Conservation (phyloP, 2,888 invertebrate species). For the Onthophagus sagittarius region DNA sequence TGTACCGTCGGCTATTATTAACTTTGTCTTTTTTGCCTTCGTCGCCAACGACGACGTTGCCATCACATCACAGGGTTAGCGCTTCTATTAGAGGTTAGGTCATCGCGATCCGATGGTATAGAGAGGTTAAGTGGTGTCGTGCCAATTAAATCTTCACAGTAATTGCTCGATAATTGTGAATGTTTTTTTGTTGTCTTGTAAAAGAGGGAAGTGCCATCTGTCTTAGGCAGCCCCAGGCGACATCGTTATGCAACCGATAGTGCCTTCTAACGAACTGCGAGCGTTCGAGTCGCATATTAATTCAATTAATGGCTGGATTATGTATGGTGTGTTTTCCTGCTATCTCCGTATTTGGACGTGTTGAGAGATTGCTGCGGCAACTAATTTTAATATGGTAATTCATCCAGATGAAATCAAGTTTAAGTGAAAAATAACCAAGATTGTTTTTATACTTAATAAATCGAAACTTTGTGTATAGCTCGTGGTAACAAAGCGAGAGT, state of each 20-base stretch:
- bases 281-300: neutral
- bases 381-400: neutral
- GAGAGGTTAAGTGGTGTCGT: neutral
- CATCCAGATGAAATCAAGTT: no score
- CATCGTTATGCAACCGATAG: neutral
- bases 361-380: neutral
- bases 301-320: neutral
- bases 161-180: neutral
- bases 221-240: neutral
- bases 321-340: neutral
- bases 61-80: neutral
- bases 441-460: no score
- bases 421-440: no score
- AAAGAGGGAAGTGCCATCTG: neutral
- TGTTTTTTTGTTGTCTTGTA: neutral
- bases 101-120: neutral
- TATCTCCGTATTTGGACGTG: neutral
- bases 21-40: constrained; percentile 16
- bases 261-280: neutral
- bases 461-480: no score
- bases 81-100: neutral
- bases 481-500: neutral
- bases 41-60: neutral
- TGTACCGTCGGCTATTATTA: constrained; percentile 47
- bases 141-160: neutral